These are phyloP conservation scores for Colletes collaris DNA, from an alignment of 2,888 invertebrate genomes.

Conservation along the genomic window DNA sequence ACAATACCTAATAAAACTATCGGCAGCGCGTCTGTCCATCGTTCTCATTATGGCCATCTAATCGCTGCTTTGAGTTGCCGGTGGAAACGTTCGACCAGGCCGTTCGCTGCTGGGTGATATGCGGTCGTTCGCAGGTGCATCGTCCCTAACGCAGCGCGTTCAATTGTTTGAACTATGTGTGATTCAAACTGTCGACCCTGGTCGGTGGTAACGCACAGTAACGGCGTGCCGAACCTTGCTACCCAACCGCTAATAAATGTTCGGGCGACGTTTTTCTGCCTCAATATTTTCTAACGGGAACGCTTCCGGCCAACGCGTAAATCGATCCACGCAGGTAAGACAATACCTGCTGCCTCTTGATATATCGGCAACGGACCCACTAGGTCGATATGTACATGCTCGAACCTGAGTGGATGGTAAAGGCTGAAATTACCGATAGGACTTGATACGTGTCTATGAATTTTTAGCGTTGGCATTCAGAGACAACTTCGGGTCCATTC, in stretches of 20 bases:
- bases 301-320: constrained; percentile 12
- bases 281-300: background rate
- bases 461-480: too few relatives aligned
- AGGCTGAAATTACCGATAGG: background rate
- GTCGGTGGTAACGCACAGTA: constrained; percentile 9
- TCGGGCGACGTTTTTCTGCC: background rate
- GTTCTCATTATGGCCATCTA: too few relatives aligned
- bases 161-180: too few relatives aligned
- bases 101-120: too few relatives aligned
- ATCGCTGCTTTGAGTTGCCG: too few relatives aligned
- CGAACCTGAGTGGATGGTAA: constrained; percentile 12
- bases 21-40: too few relatives aligned
- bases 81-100: too few relatives aligned
- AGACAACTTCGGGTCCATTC: too few relatives aligned
- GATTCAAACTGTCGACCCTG: constrained; percentile 13
- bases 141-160: too few relatives aligned
- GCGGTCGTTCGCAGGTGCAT: too few relatives aligned
- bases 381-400: constrained; percentile 15
- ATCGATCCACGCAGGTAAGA: constrained; percentile 8
- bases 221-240: background rate
- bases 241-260: background rate
- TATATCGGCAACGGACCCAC: background rate
- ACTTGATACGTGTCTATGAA: too few relatives aligned
- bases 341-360: background rate
- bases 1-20: too few relatives aligned